phyloP scores from a whole-genome alignment of 2,888 invertebrate species.

The Eustalomyia histrio region DNA sequence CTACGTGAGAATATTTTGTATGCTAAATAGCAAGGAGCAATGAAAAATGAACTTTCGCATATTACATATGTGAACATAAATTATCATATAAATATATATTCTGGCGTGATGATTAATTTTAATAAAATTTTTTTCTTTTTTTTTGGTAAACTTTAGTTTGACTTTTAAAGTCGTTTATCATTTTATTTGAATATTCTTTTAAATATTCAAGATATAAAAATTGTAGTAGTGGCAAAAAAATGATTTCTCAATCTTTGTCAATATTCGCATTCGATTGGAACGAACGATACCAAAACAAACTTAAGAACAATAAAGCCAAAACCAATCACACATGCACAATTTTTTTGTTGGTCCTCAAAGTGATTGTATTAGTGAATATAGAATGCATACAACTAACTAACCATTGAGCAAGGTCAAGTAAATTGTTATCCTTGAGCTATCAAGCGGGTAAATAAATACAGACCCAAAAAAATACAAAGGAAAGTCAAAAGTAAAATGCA shows the following conservation, averaged over 20 bases:
- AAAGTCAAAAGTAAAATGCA: slow-evolving; percentile 4
- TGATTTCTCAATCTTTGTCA: slow-evolving; percentile 24
- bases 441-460: slow-evolving; percentile 24
- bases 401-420: slow-evolving; percentile 35
- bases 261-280: slow-evolving; percentile 13
- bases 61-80: not conserved
- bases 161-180: slow-evolving; percentile 35
- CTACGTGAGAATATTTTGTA: slow-evolving; percentile 23
- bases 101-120: slow-evolving; percentile 41
- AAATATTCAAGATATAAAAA: too few species aligned
- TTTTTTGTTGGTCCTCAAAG: slow-evolving; percentile 10
- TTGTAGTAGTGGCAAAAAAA: too few species aligned
- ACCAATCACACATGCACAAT: not conserved
- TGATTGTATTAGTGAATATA: not conserved
- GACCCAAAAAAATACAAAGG: slow-evolving; percentile 6
- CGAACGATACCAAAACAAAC: not conserved
- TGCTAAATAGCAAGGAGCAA: not conserved
- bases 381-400: slow-evolving; percentile 1
- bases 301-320: slow-evolving; percentile 3
- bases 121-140: slow-evolving; percentile 10
- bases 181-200: slow-evolving; percentile 8
- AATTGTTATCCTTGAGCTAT: slow-evolving; percentile 46
- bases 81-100: slow-evolving; percentile 30
- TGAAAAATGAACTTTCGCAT: not conserved
- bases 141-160: not conserved